Conservation (phyloP, 2,888 invertebrate genomes). For the Perizoma flavofasciatum region DNA sequence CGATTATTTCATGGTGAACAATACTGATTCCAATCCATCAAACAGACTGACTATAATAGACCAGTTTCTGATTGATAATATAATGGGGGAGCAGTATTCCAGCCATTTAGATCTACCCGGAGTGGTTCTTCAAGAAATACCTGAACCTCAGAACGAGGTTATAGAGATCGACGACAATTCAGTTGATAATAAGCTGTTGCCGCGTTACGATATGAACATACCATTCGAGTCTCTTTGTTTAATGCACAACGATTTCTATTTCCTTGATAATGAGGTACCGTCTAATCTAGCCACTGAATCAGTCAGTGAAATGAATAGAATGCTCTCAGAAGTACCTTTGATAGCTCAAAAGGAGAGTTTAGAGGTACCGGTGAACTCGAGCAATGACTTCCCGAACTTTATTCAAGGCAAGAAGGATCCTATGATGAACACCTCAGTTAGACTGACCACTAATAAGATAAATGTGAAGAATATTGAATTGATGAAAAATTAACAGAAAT, state of each 20-base stretch:
- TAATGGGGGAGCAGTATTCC: slow-evolving; percentile 72
- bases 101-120: slow-evolving; percentile 67
- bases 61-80: slow-evolving; percentile 73
- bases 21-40: slow-evolving; percentile 58
- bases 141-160: slow-evolving; percentile 70
- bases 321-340: slow-evolving; percentile 67
- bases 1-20: slow-evolving; percentile 69
- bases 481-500: slow-evolving; percentile 66
- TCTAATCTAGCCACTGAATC: slow-evolving; percentile 53
- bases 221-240: slow-evolving; percentile 71
- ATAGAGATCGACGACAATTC: slow-evolving; percentile 80
- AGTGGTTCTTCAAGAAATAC: slow-evolving; percentile 62
- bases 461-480: slow-evolving; percentile 80
- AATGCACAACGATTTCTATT: slow-evolving; percentile 77
- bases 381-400: slow-evolving; percentile 62
- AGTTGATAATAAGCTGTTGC: slow-evolving; percentile 72
- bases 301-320: slow-evolving; percentile 64
- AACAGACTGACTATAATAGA: slow-evolving; percentile 54
- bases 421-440: slow-evolving; percentile 75
- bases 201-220: slow-evolving; percentile 73
- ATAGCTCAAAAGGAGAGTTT: slow-evolving; percentile 63
- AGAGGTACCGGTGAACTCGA: slow-evolving; percentile 52
- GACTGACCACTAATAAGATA: slow-evolving; percentile 72
- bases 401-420: slow-evolving; percentile 76
- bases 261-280: slow-evolving; percentile 69